Evolutionary conservation across 2,888 invertebrate species (phyloP), one percentile per base, ranked within the genome.

Genomic region (Pyrocoelia pectoralis): DNA sequence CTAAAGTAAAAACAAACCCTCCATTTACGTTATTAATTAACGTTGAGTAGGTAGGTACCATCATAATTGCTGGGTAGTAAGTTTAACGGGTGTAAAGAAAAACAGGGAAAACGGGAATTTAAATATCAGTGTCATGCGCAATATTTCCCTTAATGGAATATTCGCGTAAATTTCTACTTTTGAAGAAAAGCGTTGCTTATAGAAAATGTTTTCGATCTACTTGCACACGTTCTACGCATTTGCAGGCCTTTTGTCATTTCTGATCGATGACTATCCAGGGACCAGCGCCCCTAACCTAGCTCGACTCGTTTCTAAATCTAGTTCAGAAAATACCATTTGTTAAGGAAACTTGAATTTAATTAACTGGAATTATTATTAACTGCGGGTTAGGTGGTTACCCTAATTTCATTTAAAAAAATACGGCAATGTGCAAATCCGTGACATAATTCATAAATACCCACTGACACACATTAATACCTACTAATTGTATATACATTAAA

Each of bases 211-310:
- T 60, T 59, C 33, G 38, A 38, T 48, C 33, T 54, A 38, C 48
- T 56, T 38, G 52, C 56, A 52, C 52, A 56, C 56, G 51, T 40
- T 55, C 51, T 53, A 62, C 62, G 62, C 62, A 62, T 62, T 61
- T 56, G 61, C 56, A 51, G 62, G 41, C 56, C 56, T 61, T 55
- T 54, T 60, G 61, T 56, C 59, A 52, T 49, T 61, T 28, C 62
- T 62, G 62, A 62, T 62, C 62, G 62, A 62, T 62, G 56, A 48
- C 56, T 62, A 51, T 62, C 55, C 62, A 38, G 62, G 62, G 62
- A 62, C 56, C 56, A 46, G 62, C 61, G 56, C 62, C 61, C 61
- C 62, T 62, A 62, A 62, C 62, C 62, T 56, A 56, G 53, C 62
- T 38, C 15, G 56, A 56, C 62, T 56, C 56, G 62, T 62, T 62